Conservation (phyloP, 2,888 invertebrate species). For the Leptinotarsa tumamoca region DNA sequence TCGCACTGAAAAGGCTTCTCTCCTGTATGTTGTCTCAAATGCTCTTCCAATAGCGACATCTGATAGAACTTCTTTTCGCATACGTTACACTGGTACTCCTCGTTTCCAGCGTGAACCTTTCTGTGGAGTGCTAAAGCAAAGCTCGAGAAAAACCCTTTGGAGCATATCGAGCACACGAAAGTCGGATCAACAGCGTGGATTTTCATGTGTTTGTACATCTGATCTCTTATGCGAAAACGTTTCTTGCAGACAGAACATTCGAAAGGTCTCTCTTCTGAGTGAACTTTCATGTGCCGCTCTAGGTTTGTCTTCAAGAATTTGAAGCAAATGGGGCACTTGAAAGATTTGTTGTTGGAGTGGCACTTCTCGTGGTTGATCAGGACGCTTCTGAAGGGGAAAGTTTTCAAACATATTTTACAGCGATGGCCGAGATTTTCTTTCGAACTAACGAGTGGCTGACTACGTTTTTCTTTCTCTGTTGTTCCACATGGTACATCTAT, state of each 20-base stretch:
- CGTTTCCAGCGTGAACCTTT: slow-evolving; percentile 60
- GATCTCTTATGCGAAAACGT: slow-evolving; percentile 7
- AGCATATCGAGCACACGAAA: not conserved
- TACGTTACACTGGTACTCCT: slow-evolving; percentile 60
- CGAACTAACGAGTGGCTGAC: not conserved
- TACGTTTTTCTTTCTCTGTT: too few species aligned
- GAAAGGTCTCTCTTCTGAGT: slow-evolving; percentile 2
- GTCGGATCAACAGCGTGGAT: not conserved
- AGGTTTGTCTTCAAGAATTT: slow-evolving; percentile 10
- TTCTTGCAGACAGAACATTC: not conserved
- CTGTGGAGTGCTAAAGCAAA: slow-evolving; percentile 52
- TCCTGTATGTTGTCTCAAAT: slow-evolving; percentile 68
- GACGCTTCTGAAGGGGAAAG: slow-evolving; percentile 6
- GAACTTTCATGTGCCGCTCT: slow-evolving; percentile 9
- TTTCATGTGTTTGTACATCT: slow-evolving; percentile 12
- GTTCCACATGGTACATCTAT: too few species aligned
- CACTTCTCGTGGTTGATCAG: not conserved
- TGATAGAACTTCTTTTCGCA: slow-evolving; percentile 64
- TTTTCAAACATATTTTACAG: not conserved
- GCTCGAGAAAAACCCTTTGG: slow-evolving; percentile 1
- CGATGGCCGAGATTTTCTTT: not conserved
- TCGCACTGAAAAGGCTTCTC: slow-evolving; percentile 54
- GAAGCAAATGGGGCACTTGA: slow-evolving; percentile 10
- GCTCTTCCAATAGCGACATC: slow-evolving; percentile 65
- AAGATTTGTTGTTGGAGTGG: not conserved